Conservation (phyloP, 2,797 vertebrate species). For the Lagorchestes hirsutus region DNA sequence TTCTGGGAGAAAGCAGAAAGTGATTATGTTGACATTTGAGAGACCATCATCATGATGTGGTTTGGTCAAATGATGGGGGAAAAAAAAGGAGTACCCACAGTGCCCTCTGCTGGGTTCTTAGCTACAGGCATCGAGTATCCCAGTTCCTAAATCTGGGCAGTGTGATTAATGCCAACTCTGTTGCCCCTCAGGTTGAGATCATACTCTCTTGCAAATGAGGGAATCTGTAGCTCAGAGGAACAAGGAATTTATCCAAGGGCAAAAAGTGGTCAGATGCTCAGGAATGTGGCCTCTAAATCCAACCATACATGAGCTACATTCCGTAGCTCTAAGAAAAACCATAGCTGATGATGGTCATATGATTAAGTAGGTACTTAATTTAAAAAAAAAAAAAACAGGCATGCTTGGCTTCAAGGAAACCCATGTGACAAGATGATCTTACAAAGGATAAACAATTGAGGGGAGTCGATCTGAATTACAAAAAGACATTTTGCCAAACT, state of each 20-base stretch:
- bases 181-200: background rate
- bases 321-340: background rate
- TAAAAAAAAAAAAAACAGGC: background rate
- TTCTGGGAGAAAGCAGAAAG: slow-evolving; percentile 29
- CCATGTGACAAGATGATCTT: slow-evolving; percentile 35
- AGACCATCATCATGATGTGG: background rate
- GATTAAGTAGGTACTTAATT: too few relatives aligned
- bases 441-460: slow-evolving; percentile 56
- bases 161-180: background rate
- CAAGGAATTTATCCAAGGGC: background rate
- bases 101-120: slow-evolving; percentile 51
- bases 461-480: slow-evolving; percentile 70
- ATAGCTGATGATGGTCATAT: too few relatives aligned
- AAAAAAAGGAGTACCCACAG: slow-evolving; percentile 34
- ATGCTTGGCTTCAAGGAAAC: slow-evolving; percentile 22
- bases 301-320: background rate
- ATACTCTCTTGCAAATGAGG: background rate
- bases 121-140: background rate
- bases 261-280: background rate
- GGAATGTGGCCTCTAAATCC: background rate
- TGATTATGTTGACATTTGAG: background rate
- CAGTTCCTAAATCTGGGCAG: background rate
- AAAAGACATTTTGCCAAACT: slow-evolving; percentile 59
- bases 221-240: background rate
- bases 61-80: background rate